A percentile compares a stretch with the other conserved stretches of the same genome.
Evolutionary conservation across 1,140 invertebrate species (phyloP).

Genomic region (Atta cephalotes): DNA sequence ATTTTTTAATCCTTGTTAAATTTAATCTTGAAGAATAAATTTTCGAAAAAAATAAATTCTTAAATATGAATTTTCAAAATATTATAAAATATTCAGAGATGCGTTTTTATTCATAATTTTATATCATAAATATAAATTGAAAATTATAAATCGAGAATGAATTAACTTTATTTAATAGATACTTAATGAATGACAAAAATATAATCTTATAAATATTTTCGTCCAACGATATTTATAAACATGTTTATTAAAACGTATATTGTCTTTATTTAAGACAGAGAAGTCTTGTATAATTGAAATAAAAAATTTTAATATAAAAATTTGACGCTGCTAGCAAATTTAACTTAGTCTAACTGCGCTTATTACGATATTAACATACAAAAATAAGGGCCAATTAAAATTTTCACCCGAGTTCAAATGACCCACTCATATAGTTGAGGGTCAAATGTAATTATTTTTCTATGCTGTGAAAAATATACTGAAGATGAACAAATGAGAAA

Average conservation of each 20-base stretch:
- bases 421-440: too few species aligned
- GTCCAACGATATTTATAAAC: neutral
- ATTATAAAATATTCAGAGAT: slow-evolving; percentile 1
- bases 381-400: too few species aligned
- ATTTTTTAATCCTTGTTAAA: neutral
- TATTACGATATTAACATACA: too few species aligned
- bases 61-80: neutral
- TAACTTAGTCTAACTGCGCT: too few species aligned
- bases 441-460: too few species aligned
- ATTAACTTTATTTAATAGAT: neutral
- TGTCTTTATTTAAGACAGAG: neutral
- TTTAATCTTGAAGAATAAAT: neutral
- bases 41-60: too few species aligned
- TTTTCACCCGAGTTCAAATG: too few species aligned
- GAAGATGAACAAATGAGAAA: too few species aligned
- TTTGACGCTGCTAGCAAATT: too few species aligned
- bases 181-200: neutral
- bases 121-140: neutral
- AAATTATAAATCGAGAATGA: neutral
- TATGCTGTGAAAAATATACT: too few species aligned
- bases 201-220: slow-evolving; percentile 3
- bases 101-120: neutral
- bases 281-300: neutral
- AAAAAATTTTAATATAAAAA: too few species aligned
- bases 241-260: neutral